Percentiles rank a stretch among this genome's conserved stretches.
Evolutionary conservation across 2,888 invertebrate species (phyloP).

Genomic region (Xanthorhoe spadicearia): DNA sequence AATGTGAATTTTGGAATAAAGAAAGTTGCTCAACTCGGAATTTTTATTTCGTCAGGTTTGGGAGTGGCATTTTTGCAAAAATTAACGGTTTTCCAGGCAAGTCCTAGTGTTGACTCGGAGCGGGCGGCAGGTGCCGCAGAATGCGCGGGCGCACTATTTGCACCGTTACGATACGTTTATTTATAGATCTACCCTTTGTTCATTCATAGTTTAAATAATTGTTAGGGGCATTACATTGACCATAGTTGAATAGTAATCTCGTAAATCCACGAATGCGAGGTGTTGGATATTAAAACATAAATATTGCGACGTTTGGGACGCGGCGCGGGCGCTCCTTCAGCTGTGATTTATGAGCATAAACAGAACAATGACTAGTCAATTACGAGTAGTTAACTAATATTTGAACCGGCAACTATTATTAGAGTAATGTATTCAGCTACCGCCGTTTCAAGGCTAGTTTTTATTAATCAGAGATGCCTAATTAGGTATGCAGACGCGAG

Average conservation of each 20-base stretch:
- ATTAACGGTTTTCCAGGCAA: neutral
- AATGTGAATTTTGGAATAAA: slow-evolving; percentile 1
- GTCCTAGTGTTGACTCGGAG: neutral
- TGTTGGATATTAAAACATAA: too few species aligned
- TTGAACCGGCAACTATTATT: neutral
- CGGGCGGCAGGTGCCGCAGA: neutral
- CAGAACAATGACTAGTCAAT: neutral
- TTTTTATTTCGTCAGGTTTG: neutral
- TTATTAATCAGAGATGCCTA: neutral
- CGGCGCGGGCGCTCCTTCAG: neutral
- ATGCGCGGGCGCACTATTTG: slow-evolving; percentile 15
- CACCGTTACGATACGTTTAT: slow-evolving; percentile 17
- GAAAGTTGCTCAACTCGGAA: neutral
- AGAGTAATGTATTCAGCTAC: neutral
- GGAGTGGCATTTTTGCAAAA: neutral
- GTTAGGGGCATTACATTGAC: neutral
- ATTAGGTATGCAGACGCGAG: slow-evolving; percentile 9
- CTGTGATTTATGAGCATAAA: neutral
- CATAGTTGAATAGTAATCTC: neutral
- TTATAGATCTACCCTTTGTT: slow-evolving; percentile 15
- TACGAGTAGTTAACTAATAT: neutral
- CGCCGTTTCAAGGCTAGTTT: neutral
- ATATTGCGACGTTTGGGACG: neutral
- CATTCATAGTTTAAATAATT: slow-evolving; percentile 23
- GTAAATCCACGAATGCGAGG: neutral